Conservation (phyloP, 2,113 vertebrate genomes). For the Sphaerodactylus townsendi region DNA sequence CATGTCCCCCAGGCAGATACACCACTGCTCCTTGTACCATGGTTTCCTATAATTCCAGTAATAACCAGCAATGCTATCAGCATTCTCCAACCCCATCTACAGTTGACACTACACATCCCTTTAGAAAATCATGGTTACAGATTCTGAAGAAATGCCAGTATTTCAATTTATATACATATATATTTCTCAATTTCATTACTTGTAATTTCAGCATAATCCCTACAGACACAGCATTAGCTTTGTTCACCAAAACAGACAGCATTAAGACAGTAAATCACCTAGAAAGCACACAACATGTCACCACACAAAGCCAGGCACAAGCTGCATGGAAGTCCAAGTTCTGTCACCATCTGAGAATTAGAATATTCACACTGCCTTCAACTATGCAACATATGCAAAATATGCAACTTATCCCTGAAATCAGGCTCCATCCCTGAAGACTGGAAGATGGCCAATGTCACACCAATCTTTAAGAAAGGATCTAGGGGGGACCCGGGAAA, state of each 20-base stretch:
- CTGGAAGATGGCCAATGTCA: too few species aligned
- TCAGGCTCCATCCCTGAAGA: too few species aligned
- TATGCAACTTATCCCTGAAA: too few species aligned
- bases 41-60: too few species aligned
- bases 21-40: too few species aligned
- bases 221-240: conserved; percentile 70
- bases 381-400: too few species aligned
- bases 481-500: too few species aligned
- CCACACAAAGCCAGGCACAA: conserved; percentile 70
- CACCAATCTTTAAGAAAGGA: too few species aligned
- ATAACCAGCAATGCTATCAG: background rate
- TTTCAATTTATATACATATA: conserved; percentile 39
- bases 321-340: conserved; percentile 70
- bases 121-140: background rate
- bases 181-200: conserved; percentile 43
- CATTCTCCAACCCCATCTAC: background rate
- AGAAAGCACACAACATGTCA: conserved; percentile 67
- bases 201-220: conserved; percentile 73
- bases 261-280: conserved; percentile 70
- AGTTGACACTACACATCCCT: background rate
- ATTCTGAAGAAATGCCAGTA: conserved; percentile 34
- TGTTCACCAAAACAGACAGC: conserved; percentile 61
- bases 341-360: conserved; percentile 66
- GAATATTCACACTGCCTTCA: conserved; percentile 43
- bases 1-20: too few species aligned